phyloP scores from a whole-genome alignment of 2,888 invertebrate genomes.

The Drosophila macrothrix region DNA sequence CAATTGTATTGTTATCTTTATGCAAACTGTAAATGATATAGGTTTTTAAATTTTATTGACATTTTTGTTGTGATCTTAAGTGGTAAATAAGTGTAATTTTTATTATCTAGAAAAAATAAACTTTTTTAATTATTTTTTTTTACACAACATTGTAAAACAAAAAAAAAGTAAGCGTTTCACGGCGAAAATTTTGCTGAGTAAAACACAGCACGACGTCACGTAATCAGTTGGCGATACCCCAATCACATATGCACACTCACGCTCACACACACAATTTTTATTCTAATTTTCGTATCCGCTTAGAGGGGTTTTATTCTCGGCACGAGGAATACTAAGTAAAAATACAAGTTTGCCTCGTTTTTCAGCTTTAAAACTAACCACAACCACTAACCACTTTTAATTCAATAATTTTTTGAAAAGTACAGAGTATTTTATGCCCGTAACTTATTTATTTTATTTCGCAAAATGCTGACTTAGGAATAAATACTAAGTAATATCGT shows the following conservation, averaged over 20 bases:
- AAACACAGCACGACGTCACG: background rate
- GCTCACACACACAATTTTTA: background rate
- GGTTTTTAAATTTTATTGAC: background rate
- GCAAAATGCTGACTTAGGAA: no score
- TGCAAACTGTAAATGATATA: background rate
- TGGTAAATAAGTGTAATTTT: background rate
- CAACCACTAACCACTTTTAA: background rate
- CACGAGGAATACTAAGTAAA: background rate
- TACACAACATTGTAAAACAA: background rate
- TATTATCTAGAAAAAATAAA: background rate
- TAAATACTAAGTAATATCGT: no score
- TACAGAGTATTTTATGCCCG: background rate
- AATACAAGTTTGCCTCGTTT: background rate
- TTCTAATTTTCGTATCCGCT: background rate
- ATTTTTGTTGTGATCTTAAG: background rate
- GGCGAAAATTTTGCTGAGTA: background rate
- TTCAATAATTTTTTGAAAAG: background rate
- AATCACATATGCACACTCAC: background rate
- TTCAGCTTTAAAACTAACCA: background rate
- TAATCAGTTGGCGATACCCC: constrained; percentile 10
- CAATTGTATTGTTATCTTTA: background rate
- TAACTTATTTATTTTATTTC: no score
- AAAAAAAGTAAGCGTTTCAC: background rate
- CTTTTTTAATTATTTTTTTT: background rate
- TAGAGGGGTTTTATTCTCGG: background rate